Evolutionary conservation across 2,113 vertebrate genomes (phyloP), one percentile per base, ranked within the genome.

Genomic region (Machaerirhynchus nigripectus): DNA sequence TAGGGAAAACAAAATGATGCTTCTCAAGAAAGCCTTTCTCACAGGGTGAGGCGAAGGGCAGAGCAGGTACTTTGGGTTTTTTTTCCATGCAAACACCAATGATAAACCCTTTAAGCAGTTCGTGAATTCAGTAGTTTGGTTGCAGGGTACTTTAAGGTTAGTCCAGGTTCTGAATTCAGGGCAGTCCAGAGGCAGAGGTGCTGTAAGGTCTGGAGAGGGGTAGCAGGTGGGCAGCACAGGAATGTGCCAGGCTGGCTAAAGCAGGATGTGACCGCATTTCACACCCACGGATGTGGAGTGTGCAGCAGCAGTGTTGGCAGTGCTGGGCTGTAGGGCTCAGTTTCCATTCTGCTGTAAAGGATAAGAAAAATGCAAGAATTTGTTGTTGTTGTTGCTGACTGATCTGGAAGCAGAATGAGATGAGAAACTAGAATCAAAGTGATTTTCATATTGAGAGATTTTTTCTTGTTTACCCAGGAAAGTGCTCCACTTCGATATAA

Each of bases 261-360:
- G 65, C 2, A 2, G 21, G 61, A 27, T 24, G 40, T 2, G 13
- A 8, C 33, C 2, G 46, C 15, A 0, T 23, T 53, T 12, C 42
- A 1, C 2, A 3, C 3, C 63, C 70, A 10, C 0, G 0, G 15
- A 21, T 1, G 1, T 1, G 37, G 6, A 70, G 22, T 0, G 0
- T 50, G 55, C 6, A 3, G 68, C 60, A 74, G 55, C 50, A 87
- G 0, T 0, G 7, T 15, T 2, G 28, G 12, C 61, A 28, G 23
- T 50, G 60, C 73, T 2, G 11, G 30, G 42, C 23, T 71, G 33
- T 3, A 10, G 40, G 49, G 7, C 26, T 76, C 4, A 0, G 4
- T 19, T 76, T 49, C 35, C 1, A 0, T 31, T 33, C 13, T 3
- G 4, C 1, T 35, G 6, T 61, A 63, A 35, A 47, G 39, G 6